These are phyloP conservation scores for Eulithis prunata DNA, from an alignment of 2,888 invertebrate species.

Conservation along the genomic window DNA sequence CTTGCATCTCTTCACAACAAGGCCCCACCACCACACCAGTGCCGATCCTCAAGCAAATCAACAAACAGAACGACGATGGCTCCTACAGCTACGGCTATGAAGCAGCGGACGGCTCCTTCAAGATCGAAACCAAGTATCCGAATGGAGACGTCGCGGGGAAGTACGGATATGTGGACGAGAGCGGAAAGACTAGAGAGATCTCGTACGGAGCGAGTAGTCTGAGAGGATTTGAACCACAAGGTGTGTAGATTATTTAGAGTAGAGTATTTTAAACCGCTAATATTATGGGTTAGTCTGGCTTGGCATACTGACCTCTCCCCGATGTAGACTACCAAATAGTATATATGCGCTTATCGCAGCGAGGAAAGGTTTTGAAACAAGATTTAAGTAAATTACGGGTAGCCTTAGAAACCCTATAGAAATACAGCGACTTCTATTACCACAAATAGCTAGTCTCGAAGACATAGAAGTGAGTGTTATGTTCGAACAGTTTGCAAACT, in stretches of 20 bases:
- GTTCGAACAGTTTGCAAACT: no score
- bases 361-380: no score
- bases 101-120: conserved; percentile 93
- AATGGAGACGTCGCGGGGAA: conserved; percentile 94
- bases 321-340: no score
- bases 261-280: no score
- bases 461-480: no score
- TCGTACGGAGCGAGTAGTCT: conserved; percentile 93
- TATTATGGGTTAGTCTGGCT: no score
- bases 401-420: no score
- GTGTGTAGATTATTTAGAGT: not conserved
- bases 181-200: conserved; percentile 89
- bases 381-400: no score
- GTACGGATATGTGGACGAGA: conserved; percentile 94
- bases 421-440: no score
- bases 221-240: conserved; percentile 92
- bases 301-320: no score
- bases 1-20: conserved; percentile 63
- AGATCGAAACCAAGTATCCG: conserved; percentile 94
- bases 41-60: conserved; percentile 92
- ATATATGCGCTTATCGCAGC: no score
- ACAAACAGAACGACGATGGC: conserved; percentile 93
- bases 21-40: conserved; percentile 89
- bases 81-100: conserved; percentile 96
- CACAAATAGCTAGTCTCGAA: no score